Evolutionary conservation across 2,888 invertebrate genomes (phyloP), one percentile per base, ranked within the genome.

Genomic region (Dione vanillae): DNA sequence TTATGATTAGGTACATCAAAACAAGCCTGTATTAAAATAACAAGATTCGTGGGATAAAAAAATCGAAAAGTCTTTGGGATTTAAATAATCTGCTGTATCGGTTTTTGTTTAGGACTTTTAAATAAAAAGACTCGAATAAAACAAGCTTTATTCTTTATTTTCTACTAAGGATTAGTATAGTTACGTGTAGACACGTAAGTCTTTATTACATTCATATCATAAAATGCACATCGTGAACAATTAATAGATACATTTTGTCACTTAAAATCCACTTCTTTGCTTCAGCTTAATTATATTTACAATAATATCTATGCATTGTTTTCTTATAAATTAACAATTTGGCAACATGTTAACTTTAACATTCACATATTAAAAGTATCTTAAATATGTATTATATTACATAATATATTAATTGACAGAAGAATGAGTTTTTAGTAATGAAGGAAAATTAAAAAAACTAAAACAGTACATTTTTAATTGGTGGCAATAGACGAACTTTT

Each of bases 71-170:
- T 27, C 16, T 67, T 49, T n/a, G 6, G 9, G 27, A 43, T 16
- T 14, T 43, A 61, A n/a, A 45, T 67, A 43, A 61, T 35, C 35
- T 52, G 7, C 14, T 11, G 8, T 47, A 56, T 69, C 56, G 45
- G 62, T 61, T 62, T 47, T 62, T 19, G 47, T 56, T 65, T 61
- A 41, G 67, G 67, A 37, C 52, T 52, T 51, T 43, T 16, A 59
- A n/a, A 56, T 49, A 19, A 62, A 45, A 65, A 59, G 19, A 65
- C 12, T 58, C 80, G 72, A 90, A 91, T 88, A 87, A 92, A 92
- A 93, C 93, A 93, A 92, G 93, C 93, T 92, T 92, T 92, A 92
- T 92, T 92, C 84, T 85, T 78, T 78, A 83, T 88, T 86, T 82
- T 83, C 88, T 91, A 92, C 80, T 84, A 83, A 82, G 81, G 82